Percentiles rank a stretch among this genome's conserved stretches.
phyloP scores from a whole-genome alignment of 2,797 vertebrate species.

The Acanthornis magna region DNA sequence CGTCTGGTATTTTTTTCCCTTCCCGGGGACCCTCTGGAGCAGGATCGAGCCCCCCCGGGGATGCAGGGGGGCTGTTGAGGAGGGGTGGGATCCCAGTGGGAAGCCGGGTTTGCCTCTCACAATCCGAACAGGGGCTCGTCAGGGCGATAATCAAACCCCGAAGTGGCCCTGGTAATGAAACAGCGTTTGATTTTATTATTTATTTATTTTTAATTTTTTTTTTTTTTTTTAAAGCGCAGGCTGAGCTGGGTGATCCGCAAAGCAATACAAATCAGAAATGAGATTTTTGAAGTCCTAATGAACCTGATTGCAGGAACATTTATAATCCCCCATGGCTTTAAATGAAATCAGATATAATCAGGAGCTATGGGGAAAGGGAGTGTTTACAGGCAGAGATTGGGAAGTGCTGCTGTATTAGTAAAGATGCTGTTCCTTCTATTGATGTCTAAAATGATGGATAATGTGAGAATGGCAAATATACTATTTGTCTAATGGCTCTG shows the following conservation, averaged over 20 bases:
- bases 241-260: slow-evolving; percentile 35
- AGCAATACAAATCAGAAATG: slow-evolving; percentile 70
- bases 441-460: slow-evolving; percentile 97
- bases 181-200: background rate
- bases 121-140: background rate
- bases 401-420: slow-evolving; percentile 65
- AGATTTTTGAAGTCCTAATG: slow-evolving; percentile 73
- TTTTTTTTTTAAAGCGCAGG: background rate
- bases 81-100: background rate
- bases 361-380: slow-evolving; percentile 73
- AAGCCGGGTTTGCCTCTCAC: background rate
- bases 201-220: background rate
- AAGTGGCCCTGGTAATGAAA: slow-evolving; percentile 4
- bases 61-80: too few relatives aligned
- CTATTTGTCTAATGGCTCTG: slow-evolving; percentile 99
- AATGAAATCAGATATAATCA: slow-evolving; percentile 82
- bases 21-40: background rate
- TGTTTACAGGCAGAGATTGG: slow-evolving; percentile 76
- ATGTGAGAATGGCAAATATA: slow-evolving; percentile 91
- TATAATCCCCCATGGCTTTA: slow-evolving; percentile 77
- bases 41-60: background rate
- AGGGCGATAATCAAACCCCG: background rate
- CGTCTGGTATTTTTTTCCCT: background rate
- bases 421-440: slow-evolving; percentile 82
- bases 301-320: slow-evolving; percentile 78